Evolutionary conservation across 2,113 vertebrate genomes (phyloP), one percentile per base, ranked within the genome.

Genomic region (Rhizomys pruinosus): DNA sequence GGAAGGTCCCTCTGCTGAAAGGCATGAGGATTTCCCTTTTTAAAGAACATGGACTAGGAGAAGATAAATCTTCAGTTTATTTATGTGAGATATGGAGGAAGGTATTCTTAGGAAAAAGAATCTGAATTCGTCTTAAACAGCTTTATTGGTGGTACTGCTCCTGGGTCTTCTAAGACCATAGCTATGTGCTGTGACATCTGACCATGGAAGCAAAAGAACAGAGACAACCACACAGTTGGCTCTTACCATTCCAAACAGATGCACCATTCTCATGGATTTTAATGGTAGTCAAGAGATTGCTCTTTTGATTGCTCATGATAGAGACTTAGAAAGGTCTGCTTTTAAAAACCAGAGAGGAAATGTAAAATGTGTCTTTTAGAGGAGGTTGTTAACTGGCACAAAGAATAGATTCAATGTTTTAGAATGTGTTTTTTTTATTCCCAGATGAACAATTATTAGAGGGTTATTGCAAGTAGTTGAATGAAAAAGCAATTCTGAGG

Each of bases 391-490:
- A 79, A 72, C 13, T 6, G 3, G 64, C 61, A 86, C 29, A 90
- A 84, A 88, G 64, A 47, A 72, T 52, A 39, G 71, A 81, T 68
- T 95, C 77, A 87, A 11, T 93, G 73, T 90, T 95, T 91, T 89
- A 64, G 55, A 96, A 91, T 25, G 59, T 90, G 42, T 8, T 69
- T 72, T 61, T 91, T 61, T 80, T 68, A 84, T 66, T 34, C 9
- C 55, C 74, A 84, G 68, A 95, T 95, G 93, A 90, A 77, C 95
- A 95, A 95, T 96, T 96, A 86, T 94, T 85, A 92, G 80, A 66
- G 61, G 55, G 42, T 90, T 96, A 95, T 96, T 97, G 94, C 77
- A 72, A 71, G 69, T 80, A 71, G 85, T 87, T 92, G 93, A 95
- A 91, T 94, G 72, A 78, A 95, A 95, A 87, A 64, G 86, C 91